These are phyloP conservation scores for Pholis gunnellus DNA, from an alignment of 2,113 vertebrate species.

Conservation along the genomic window DNA sequence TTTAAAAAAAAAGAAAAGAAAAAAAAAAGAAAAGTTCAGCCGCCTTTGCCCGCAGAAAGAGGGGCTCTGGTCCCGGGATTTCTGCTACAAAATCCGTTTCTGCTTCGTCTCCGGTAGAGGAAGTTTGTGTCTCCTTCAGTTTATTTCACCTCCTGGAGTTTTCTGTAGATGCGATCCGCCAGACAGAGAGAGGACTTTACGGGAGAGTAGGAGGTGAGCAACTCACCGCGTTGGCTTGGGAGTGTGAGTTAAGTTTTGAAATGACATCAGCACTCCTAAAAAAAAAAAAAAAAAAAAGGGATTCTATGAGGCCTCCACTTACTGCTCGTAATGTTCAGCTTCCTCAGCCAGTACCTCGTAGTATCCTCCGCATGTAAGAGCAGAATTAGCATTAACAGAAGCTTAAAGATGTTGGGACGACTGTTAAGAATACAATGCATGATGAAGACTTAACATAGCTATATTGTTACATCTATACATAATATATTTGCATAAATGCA, in stretches of 20 bases:
- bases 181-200: conserved; percentile 41
- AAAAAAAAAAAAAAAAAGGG: conserved; percentile 59
- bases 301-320: conserved; percentile 41
- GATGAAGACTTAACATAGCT: neutral
- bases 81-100: conserved; percentile 22
- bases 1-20: conserved; percentile 8
- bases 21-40: conserved; percentile 52
- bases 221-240: conserved; percentile 73
- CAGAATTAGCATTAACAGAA: neutral
- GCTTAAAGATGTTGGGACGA: neutral
- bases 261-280: conserved; percentile 82
- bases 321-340: neutral
- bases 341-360: neutral
- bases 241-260: conserved; percentile 82
- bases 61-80: conserved; percentile 62
- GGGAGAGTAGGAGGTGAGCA: conserved; percentile 39
- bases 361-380: neutral
- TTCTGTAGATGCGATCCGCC: conserved; percentile 14
- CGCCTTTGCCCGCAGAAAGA: conserved; percentile 68
- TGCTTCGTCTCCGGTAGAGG: conserved; percentile 22
- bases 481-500: neutral
- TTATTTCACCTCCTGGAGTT: conserved; percentile 27
- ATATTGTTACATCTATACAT: neutral
- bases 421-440: neutral
- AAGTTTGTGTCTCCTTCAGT: neutral